A percentile compares a stretch with the other conserved stretches of the same genome.
Evolutionary conservation across 2,888 invertebrate genomes (phyloP).

Genomic region (Cremastobaeus sp.): DNA sequence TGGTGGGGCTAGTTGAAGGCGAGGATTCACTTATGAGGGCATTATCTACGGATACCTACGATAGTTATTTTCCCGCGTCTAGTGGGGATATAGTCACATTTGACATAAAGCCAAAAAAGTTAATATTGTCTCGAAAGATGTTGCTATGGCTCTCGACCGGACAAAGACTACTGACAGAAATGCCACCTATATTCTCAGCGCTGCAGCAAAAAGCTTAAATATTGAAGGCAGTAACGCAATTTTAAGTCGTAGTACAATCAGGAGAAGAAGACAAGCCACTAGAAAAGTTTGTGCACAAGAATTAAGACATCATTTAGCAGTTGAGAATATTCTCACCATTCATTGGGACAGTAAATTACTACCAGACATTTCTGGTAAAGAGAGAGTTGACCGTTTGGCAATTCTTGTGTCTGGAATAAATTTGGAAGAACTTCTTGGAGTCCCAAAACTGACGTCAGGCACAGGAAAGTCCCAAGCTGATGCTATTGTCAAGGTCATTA

Average conservation of each 20-base stretch:
- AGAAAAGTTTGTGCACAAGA: no score
- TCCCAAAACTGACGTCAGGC: constrained; percentile 43
- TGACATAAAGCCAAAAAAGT: constrained; percentile 9
- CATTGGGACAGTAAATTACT: constrained; percentile 54
- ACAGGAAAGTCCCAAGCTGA: constrained; percentile 48
- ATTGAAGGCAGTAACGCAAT: constrained; percentile 1
- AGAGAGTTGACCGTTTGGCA: constrained; percentile 44
- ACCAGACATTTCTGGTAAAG: constrained; percentile 25
- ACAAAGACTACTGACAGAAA: neutral
- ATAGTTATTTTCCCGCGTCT: constrained; percentile 2
- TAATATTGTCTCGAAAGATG: constrained; percentile 1
- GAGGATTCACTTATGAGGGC: no score
- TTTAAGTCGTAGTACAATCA: constrained; percentile 7
- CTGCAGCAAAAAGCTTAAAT: neutral
- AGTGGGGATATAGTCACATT: constrained; percentile 6
- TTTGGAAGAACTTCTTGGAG: constrained; percentile 50
- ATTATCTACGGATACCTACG: no score
- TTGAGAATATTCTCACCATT: constrained; percentile 4
- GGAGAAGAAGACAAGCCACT: constrained; percentile 8
- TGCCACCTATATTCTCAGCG: constrained; percentile 1
- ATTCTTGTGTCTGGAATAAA: constrained; percentile 37
- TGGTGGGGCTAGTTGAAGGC: no score
- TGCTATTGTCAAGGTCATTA: constrained; percentile 31
- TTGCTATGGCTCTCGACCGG: constrained; percentile 8
- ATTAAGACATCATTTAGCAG: no score